These are phyloP conservation scores for Leptoclinus maculatus DNA, from an alignment of 2,797 vertebrate genomes.

Conservation along the genomic window DNA sequence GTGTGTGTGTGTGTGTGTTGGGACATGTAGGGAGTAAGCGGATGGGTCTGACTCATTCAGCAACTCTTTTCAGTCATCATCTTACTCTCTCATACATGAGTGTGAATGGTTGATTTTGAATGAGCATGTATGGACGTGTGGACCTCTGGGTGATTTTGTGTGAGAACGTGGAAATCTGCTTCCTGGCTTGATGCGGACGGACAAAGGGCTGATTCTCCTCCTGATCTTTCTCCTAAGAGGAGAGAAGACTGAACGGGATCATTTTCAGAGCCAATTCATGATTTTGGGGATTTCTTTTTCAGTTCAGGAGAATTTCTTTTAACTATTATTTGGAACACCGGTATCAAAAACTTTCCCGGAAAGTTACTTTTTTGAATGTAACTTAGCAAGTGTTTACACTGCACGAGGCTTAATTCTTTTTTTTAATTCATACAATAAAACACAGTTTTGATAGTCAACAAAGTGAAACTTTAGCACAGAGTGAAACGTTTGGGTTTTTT, in stretches of 20 bases:
- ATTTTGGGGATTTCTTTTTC: background rate
- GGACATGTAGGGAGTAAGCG: conserved; percentile 42
- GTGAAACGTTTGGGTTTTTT: background rate
- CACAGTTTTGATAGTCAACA: background rate
- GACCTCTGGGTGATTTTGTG: conserved; percentile 1
- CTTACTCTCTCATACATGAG: conserved; percentile 14
- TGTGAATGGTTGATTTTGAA: conserved; percentile 17
- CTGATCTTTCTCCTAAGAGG: background rate
- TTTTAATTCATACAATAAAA: background rate
- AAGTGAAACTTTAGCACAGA: background rate
- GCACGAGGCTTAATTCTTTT: background rate
- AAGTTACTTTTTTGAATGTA: background rate
- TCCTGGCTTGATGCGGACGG: background rate
- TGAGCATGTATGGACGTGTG: background rate
- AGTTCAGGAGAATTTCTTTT: background rate
- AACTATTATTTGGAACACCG: background rate
- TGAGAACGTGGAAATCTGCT: conserved; percentile 18
- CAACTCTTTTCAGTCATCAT: conserved; percentile 54
- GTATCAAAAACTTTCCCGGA: background rate
- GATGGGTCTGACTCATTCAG: conserved; percentile 51
- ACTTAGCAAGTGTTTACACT: background rate
- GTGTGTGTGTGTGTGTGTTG: conserved; percentile 19
- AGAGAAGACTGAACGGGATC: background rate
- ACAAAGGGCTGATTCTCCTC: background rate
- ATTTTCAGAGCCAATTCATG: background rate